Evolutionary conservation across 2,113 vertebrate genomes (phyloP), one percentile per base, ranked within the genome.

Genomic region (Pachycephala philippinensis): DNA sequence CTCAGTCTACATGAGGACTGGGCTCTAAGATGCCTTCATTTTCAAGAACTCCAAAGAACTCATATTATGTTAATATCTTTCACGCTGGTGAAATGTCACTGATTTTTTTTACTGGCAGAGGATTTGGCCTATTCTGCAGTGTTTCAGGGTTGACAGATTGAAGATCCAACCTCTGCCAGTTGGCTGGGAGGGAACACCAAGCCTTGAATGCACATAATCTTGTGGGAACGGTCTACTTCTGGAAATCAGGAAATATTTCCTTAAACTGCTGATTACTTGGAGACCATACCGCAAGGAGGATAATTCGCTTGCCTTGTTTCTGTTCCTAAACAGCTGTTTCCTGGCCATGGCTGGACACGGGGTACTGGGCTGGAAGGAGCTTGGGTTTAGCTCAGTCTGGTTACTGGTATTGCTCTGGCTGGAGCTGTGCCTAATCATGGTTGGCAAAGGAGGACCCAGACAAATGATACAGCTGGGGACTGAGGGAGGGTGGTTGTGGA

Each of bases 241-340:
- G 77, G 95, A 94, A 95, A 94, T 95, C 31, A 30, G 74, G 81
- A 95, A 72, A 50, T 77, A 81, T 90, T 95, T 92, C 80, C 64
- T 61, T 78, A 74, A 92, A 93, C 60, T 95, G 83, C 80, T 95
- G 90, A 90, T 95, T 96, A 87, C 71, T 93, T 54, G 50, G 86
- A 86, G 86, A 10, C 39, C 27, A 18, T 63, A 84, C 95, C 86
- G 1, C 94, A 92, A 79, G 60, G 39, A 78, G 60, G 72, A 49
- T 95, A 74, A 92, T 66, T 92, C 68, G 33, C 63, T 85, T 69
- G 56, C 54, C 84, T 81, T 47, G 31, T 77, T 90, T 89, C 86
- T 96, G 68, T 95, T 96, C 94, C 89, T 95, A 52, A 97, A 92
- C 94, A 96, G 91, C 91, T 92, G 91, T 90, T 95, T 95, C 89